Base-by-base conservation (phyloP, 2,797 vertebrate species). In the Emys orbicularis region DNA sequence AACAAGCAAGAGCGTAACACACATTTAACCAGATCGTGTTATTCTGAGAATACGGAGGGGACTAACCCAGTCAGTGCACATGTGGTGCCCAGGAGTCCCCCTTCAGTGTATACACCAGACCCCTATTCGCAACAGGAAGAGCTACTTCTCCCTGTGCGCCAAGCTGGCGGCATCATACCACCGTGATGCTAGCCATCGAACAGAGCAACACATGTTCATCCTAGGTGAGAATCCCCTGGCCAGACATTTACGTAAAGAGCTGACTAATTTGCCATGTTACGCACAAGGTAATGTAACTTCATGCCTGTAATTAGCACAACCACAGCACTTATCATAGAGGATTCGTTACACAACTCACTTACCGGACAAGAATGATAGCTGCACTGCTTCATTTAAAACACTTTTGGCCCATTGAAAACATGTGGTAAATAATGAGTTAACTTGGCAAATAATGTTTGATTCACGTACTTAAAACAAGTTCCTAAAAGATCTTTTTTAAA, bases 281-380 rank as follows among this genome's bases (percentile, higher is more conserved):
- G 44, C 8, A 21, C 4, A 80, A 3, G 18, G 8, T 31, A 87
- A 59, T 0, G 44, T 3, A 4, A 47, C 68, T 79, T 87, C 27
- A 49, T 2, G 37, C 49, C 44, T 37, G 68, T 83, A 72, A 61
- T 34, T 2, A n/a, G 23, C 21, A 52, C 49, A 89, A 3, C 56
- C 1, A 0, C 4, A 84, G 11, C 0, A 0, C 65, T 87, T 77
- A 41, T 16, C 50, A 44, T 34, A 61, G 25, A 68, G 50, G 6
- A 23, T 4, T 5, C 4, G 7, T 8, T 54, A 27, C 49, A 3
- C 25, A 72, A 77, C 29, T 80, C n/a, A 47, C 16, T 44, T 44
- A 74, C 5, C 49, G 5, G 68, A 47, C 21, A 83, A 12, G 25
- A 77, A n/a, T 12, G 8, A 54, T 1, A 25, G 21, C 3, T 21